These are phyloP conservation scores for Chunga burmeisteri DNA, from an alignment of 2,113 vertebrate genomes.

Conservation along the genomic window DNA sequence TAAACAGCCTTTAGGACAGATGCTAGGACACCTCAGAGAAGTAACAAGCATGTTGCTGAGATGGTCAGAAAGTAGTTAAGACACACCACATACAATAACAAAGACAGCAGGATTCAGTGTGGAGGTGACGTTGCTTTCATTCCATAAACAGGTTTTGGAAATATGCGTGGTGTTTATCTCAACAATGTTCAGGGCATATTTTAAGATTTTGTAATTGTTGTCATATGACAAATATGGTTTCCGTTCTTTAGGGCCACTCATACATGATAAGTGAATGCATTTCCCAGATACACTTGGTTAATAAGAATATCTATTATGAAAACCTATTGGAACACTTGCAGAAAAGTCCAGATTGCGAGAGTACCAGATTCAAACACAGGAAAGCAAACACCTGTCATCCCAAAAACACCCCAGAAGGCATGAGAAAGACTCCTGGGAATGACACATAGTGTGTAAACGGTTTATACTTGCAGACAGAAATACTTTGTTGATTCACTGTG, in stretches of 20 bases:
- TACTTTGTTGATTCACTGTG: not conserved
- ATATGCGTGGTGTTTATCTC: not conserved
- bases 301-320: not conserved
- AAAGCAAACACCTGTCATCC: not conserved
- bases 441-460: not conserved
- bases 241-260: not conserved
- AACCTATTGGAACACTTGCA: not conserved
- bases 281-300: not conserved
- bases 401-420: fast-evolving
- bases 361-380: not conserved
- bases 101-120: not conserved
- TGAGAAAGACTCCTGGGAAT: not conserved
- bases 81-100: not conserved
- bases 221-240: not conserved
- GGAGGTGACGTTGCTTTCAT: not conserved
- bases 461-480: not conserved
- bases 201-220: not conserved
- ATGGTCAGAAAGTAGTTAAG: not conserved
- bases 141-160: not conserved
- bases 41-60: not conserved
- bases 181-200: not conserved
- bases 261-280: not conserved
- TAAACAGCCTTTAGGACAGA: not conserved
- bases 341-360: not conserved
- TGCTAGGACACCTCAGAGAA: not conserved